Evolutionary conservation across 2,797 vertebrate genomes (phyloP), one percentile per base, ranked within the genome.

Genomic region (Rhadinocentrus ornatus): DNA sequence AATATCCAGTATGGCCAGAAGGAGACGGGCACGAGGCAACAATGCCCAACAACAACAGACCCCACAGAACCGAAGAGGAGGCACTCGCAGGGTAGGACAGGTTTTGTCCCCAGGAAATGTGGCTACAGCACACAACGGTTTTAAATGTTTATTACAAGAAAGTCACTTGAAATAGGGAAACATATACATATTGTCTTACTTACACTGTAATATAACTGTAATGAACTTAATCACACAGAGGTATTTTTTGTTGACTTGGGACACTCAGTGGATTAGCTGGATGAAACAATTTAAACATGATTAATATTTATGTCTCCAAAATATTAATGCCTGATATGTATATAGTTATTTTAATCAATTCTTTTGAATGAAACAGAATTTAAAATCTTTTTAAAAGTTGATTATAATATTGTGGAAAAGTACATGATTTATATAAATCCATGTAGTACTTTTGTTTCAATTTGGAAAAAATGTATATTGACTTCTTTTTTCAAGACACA

Each of bases 1-100:
- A 77, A 65, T 24, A 50, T 82, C 64, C 53, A 77, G 62, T 61
- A 95, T 95, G 94, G 88, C 85, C 27, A 89, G 93, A 46, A 90
- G 55, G 72, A 93, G 92, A 92, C 88, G 94, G 71, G 90, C 92
- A 22, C 61, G 93, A 46, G 86, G 87, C 15, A 79, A 64, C 65
- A 75, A 79, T 10, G 66, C 22, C 12, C 87, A 88, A 31, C 71
- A 89, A 11, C 87, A 80, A 26, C 87, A 85, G 39, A 66, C 50
- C 1, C 27, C 60, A 1, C 84, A 78, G 62, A 80, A 59, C 66
- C 80, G 63, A 0, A 83, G 78, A 66, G 41, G 82, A 69, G 67
- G 65, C 57, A 32, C 64, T 18, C 65, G 61, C 15, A 87, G 62
- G 84, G 93, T 93, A 66, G 72, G 86, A 63, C 55, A 26, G 41